Base-by-base conservation (phyloP, 2,113 vertebrate species). In the Ibidorhyncha struthersii region DNA sequence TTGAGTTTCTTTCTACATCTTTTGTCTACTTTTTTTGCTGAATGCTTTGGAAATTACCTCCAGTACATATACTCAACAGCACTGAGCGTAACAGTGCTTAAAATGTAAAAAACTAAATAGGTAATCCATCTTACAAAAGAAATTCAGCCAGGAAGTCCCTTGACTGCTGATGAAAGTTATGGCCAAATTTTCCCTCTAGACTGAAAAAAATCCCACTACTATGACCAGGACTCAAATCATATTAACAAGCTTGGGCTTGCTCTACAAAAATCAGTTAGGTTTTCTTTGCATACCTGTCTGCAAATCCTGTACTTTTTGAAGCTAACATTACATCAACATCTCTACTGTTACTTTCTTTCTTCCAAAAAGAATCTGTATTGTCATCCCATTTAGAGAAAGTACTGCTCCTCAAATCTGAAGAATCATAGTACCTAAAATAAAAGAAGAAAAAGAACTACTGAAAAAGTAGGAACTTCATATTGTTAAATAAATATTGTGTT, bases 321-420 rank as follows among this genome's bases (percentile, higher is more conserved):
- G 96, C 97, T 86, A 98, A 63, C 74, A 94, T 96, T 23, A 97
- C 66, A 59, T 99, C 99, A 0, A 94, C 53, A 45, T 99, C 99
- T 78, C 97, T 98, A 72, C 89, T 96, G 80, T 86, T 98, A 91
- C 78, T 97, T 78, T 99, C 99, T 77, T 98, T 99, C 93, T 98
- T 98, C 99, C 99, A 99, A 38, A 98, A 98, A 59, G 97, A 94
- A 67, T 99, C 98, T 4, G 98, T 77, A 52, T 74, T 85, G 43
- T 99, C 98, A 1, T 98, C 98, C 99, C 99, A 99, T 59, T 97
- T 98, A 5, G 98, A 97, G 61, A 99, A 98, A 87, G 98, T 97
- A 26, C 40, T 97, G 82, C 98, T 98, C 30, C 98, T 97, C 8
- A 98, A 23, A 52, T 99, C 99, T 25, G 96, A 56, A 9, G 98